Percentiles rank a stretch among this genome's conserved stretches.
Evolutionary conservation across 2,888 invertebrate species (phyloP).

Genomic region (Platynereis dumerilii): DNA sequence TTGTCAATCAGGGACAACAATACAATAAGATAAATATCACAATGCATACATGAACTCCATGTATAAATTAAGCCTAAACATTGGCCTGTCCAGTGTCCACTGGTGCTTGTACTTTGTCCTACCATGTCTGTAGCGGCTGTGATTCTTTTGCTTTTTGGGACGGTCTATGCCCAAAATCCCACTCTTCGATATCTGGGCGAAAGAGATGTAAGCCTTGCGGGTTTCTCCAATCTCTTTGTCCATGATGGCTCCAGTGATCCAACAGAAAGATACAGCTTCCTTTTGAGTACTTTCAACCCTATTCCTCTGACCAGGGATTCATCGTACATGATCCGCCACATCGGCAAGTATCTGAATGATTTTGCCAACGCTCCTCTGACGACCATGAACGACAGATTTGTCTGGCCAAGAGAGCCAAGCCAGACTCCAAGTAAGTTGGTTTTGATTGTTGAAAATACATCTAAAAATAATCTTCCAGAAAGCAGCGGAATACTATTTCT

Average conservation of each 20-base stretch:
- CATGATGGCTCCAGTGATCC: slow-evolving; percentile 11
- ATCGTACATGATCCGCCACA: slow-evolving; percentile 4
- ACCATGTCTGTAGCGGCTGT: too few relatives aligned
- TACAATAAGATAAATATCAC: too few relatives aligned
- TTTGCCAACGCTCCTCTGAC: not conserved
- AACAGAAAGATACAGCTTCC: slow-evolving; percentile 12
- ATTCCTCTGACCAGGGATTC: slow-evolving; percentile 20
- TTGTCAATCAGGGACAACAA: too few relatives aligned
- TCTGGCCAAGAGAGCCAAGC: slow-evolving; percentile 22
- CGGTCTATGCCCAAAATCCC: not conserved
- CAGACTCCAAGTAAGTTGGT: slow-evolving; percentile 22
- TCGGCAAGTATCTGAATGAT: slow-evolving; percentile 14
- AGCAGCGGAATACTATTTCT: too few relatives aligned
- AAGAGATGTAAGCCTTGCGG: slow-evolving; percentile 9
- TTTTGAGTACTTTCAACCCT: slow-evolving; percentile 17
- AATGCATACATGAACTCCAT: too few relatives aligned
- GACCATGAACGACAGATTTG: not conserved
- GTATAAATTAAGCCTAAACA: too few relatives aligned
- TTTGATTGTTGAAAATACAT: too few relatives aligned
- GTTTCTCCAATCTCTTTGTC: slow-evolving; percentile 13
- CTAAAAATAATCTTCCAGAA: too few relatives aligned
- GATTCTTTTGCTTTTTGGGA: too few relatives aligned
- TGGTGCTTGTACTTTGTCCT: too few relatives aligned
- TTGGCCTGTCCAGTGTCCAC: too few relatives aligned
- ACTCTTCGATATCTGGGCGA: slow-evolving; percentile 6